These are phyloP conservation scores for Deroplatys truncata DNA, from an alignment of 2,888 invertebrate species.

Conservation along the genomic window DNA sequence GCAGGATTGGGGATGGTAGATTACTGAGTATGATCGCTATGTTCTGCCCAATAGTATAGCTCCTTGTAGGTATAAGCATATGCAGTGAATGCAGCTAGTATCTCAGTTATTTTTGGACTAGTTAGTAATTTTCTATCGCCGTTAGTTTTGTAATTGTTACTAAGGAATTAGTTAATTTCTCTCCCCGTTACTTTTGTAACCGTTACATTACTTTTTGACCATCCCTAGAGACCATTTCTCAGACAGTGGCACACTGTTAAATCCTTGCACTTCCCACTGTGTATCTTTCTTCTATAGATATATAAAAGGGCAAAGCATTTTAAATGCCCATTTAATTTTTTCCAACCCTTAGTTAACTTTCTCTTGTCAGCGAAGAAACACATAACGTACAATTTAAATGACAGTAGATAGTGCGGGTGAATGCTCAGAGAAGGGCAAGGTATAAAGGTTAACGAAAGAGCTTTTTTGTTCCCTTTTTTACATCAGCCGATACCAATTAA, in stretches of 20 bases:
- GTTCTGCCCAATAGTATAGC: too few relatives aligned
- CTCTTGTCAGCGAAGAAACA: background rate
- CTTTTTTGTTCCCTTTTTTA: background rate
- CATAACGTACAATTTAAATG: background rate
- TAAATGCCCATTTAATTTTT: background rate
- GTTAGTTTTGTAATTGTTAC: too few relatives aligned
- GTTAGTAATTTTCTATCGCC: too few relatives aligned
- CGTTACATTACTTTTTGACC: too few relatives aligned
- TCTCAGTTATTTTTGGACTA: too few relatives aligned
- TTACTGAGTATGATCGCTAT: too few relatives aligned
- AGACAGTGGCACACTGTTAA: background rate
- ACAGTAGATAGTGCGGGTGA: background rate
- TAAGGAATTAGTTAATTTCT: too few relatives aligned
- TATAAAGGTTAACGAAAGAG: background rate
- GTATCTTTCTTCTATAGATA: background rate
- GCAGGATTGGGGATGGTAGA: too few relatives aligned
- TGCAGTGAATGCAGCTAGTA: too few relatives aligned
- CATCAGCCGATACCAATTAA: constrained; percentile 21
- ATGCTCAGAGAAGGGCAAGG: background rate
- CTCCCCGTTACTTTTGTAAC: too few relatives aligned
- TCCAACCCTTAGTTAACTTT: background rate
- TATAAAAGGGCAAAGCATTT: background rate
- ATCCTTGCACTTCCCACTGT: background rate
- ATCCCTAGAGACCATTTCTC: too few relatives aligned
- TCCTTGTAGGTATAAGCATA: too few relatives aligned